phyloP scores from a whole-genome alignment of 2,113 vertebrate genomes.

The Pelvicachromis taeniatus region DNA sequence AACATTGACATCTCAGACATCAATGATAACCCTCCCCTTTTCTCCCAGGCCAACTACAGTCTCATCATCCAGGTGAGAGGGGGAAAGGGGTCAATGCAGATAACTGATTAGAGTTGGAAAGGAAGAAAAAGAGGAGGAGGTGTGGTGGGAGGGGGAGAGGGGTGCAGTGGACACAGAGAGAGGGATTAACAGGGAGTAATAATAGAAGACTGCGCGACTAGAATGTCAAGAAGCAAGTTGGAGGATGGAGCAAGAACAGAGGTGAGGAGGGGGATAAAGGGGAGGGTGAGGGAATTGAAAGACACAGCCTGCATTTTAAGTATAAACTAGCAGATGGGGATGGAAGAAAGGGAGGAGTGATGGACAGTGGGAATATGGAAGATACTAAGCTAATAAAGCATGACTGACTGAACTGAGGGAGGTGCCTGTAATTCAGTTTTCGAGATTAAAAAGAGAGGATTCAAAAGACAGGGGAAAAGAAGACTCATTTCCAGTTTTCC shows the following conservation, averaged over 20 bases:
- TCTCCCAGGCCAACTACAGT: conserved; percentile 91
- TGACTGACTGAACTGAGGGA: background rate
- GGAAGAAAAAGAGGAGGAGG: background rate
- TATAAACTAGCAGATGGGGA: conserved; percentile 20
- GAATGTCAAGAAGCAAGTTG: conserved; percentile 61
- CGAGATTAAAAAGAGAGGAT: background rate
- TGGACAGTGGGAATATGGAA: background rate
- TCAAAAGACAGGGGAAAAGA: background rate
- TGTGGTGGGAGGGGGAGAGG: background rate
- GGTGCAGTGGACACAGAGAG: conserved; percentile 33
- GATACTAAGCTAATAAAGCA: background rate
- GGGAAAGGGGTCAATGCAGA: background rate
- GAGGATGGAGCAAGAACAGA: conserved; percentile 31
- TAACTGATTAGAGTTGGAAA: background rate
- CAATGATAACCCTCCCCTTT: conserved; percentile 92
- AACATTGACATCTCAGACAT: conserved; percentile 97
- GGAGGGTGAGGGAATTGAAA: conserved; percentile 1
- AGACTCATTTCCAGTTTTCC: background rate
- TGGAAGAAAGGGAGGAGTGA: background rate
- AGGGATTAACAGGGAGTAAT: conserved; percentile 55
- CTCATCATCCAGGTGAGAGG: conserved; percentile 88
- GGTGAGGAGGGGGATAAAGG: conserved; percentile 13
- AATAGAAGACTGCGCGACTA: conserved; percentile 38
- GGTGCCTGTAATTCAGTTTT: background rate
- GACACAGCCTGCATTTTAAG: conserved; percentile 57